Evolutionary conservation across 2,797 vertebrate species (phyloP).

Genomic region (Pseudochromis fuscus): DNA sequence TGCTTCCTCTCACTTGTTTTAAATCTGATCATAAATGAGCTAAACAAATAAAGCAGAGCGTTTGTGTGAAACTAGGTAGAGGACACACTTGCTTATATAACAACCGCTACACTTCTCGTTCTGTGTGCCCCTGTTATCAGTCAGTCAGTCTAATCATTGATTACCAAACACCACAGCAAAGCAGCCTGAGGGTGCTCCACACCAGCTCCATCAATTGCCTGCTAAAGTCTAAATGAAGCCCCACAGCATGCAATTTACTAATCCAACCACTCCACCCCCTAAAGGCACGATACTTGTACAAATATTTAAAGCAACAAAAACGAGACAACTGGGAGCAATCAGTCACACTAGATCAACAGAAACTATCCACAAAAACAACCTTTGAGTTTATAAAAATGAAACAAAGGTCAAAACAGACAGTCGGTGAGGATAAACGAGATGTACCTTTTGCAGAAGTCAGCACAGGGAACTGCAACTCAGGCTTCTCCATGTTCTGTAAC

Average conservation of each 20-base stretch:
- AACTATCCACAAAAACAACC: background rate
- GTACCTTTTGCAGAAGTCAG: slow-evolving; percentile 61
- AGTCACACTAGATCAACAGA: background rate
- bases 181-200: background rate
- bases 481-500: slow-evolving; percentile 35
- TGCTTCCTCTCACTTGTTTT: slow-evolving; percentile 23
- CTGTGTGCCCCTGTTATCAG: background rate
- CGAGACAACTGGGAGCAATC: background rate
- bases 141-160: slow-evolving; percentile 36
- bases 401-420: background rate
- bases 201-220: slow-evolving; percentile 1
- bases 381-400: background rate
- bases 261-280: slow-evolving; percentile 4
- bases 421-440: background rate
- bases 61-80: background rate
- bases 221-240: slow-evolving; percentile 14
- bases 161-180: slow-evolving; percentile 29
- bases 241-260: background rate
- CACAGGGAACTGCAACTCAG: slow-evolving; percentile 28
- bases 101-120: background rate
- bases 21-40: slow-evolving; percentile 1
- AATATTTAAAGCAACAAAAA: slow-evolving; percentile 26
- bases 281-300: slow-evolving; percentile 4
- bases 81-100: background rate
- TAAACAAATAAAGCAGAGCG: background rate